Percentiles rank a stretch among this genome's conserved stretches.
Conservation (phyloP, 2,797 vertebrate species). For the Eulemur rubriventer region DNA sequence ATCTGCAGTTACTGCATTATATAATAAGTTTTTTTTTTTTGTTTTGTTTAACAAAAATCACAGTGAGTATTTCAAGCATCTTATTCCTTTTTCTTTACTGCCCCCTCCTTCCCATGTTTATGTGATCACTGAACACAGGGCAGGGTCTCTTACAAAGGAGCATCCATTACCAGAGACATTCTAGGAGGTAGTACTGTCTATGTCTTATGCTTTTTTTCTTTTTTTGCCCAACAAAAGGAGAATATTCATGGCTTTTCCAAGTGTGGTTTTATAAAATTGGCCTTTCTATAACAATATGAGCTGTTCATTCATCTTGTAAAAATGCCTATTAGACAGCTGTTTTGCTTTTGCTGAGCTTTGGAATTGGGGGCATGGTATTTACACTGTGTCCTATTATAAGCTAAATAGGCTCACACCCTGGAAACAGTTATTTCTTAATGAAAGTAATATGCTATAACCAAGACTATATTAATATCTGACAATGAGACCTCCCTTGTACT, state of each 20-base stretch:
- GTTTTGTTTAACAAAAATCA: neutral
- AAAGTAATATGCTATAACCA: conserved; percentile 50
- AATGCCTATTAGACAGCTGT: conserved; percentile 55
- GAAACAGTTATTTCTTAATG: conserved; percentile 59
- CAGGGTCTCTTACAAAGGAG: neutral
- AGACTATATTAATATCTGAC: conserved; percentile 50
- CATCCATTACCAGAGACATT: neutral
- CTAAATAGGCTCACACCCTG: conserved; percentile 51
- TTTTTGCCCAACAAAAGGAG: neutral
- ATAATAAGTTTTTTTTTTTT: neutral
- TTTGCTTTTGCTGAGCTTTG: conserved; percentile 59
- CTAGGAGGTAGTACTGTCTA: neutral
- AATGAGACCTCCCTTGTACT: conserved; percentile 59
- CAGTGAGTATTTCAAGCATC: neutral
- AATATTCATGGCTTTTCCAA: conserved; percentile 9
- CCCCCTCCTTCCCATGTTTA: neutral
- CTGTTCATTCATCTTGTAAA: conserved; percentile 60
- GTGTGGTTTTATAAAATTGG: conserved; percentile 45
- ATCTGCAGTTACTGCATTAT: neutral
- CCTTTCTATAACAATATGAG: conserved; percentile 38
- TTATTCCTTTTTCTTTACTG: neutral
- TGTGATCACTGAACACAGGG: neutral
- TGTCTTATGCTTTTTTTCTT: neutral
- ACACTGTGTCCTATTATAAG: conserved; percentile 38
- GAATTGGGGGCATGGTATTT: conserved; percentile 26